A percentile compares a stretch with the other conserved stretches of the same genome.
phyloP scores from a whole-genome alignment of 2,888 invertebrate genomes.

The Hyposoter dolosus region DNA sequence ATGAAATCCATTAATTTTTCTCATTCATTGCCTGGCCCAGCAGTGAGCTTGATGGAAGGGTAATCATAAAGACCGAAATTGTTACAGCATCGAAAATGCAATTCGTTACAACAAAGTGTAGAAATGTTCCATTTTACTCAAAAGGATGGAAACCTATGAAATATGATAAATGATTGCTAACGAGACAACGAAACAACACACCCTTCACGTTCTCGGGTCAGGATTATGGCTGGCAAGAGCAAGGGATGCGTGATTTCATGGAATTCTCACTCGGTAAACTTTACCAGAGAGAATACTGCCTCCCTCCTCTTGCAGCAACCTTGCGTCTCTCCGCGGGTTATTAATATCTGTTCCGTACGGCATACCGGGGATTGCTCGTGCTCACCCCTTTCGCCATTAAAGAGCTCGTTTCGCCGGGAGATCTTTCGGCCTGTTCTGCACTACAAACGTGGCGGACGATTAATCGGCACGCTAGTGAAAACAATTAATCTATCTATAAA shows the following conservation, averaged over 20 bases:
- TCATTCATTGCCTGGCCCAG: too few relatives aligned
- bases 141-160: conserved; percentile 21
- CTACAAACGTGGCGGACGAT: conserved; percentile 50
- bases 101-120: not conserved
- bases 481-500: conserved; percentile 37
- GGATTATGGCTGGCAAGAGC: conserved; percentile 36
- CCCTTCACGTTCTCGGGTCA: not conserved
- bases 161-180: conserved; percentile 35
- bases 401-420: conserved; percentile 47
- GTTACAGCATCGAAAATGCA: not conserved
- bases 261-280: conserved; percentile 63
- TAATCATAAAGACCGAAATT: not conserved
- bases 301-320: not conserved
- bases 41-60: not conserved
- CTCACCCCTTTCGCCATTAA: conserved; percentile 45
- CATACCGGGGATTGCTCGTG: conserved; percentile 61
- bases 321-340: conserved; percentile 49
- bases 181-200: conserved; percentile 33
- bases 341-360: conserved; percentile 65
- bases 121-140: not conserved
- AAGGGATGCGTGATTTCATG: conserved; percentile 62
- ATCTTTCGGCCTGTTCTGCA: conserved; percentile 26
- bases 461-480: conserved; percentile 43
- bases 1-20: not conserved
- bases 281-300: conserved; percentile 54